Evolutionary conservation across 2,888 invertebrate species (phyloP).

Genomic region (Pheosia tremula): DNA sequence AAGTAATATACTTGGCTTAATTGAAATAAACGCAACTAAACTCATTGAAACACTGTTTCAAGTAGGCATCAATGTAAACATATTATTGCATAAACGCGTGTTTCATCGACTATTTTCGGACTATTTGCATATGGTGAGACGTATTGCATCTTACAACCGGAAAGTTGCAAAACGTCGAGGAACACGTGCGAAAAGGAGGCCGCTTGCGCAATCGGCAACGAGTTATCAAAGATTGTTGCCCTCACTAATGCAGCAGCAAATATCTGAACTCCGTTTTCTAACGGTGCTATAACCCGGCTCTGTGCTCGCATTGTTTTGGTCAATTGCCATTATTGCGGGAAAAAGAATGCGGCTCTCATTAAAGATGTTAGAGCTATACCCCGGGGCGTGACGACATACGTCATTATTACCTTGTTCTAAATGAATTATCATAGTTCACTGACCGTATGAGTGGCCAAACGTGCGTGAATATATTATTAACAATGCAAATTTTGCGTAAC

Average conservation of each 20-base stretch:
- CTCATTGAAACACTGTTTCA: not conserved
- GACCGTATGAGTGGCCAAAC: conserved; percentile 23
- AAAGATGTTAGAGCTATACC: conserved; percentile 24
- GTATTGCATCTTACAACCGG: conserved; percentile 50
- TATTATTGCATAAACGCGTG: conserved; percentile 7
- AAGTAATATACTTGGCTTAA: not conserved
- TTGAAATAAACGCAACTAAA: not conserved
- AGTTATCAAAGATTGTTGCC: conserved; percentile 76
- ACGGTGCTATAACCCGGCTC: conserved; percentile 60
- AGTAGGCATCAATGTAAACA: not conserved
- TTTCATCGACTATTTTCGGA: conserved; percentile 11
- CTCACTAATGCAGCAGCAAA: conserved; percentile 62
- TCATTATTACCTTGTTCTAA: conserved; percentile 26
- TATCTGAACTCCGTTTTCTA: conserved; percentile 59
- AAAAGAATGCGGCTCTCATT: conserved; percentile 39
- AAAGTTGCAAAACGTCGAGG: conserved; percentile 65
- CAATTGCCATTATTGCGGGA: conserved; percentile 38
- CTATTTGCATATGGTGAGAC: conserved; percentile 10
- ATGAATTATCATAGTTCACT: conserved; percentile 31
- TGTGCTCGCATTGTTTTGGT: conserved; percentile 71
- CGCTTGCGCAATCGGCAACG: conserved; percentile 68
- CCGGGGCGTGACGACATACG: conserved; percentile 26
- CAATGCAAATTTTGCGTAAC: conserved; percentile 21
- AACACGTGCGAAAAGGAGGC: conserved; percentile 75
- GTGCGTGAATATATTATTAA: conserved; percentile 19